Base-by-base conservation (phyloP, 2,113 vertebrate genomes). In the Lycaon pictus region DNA sequence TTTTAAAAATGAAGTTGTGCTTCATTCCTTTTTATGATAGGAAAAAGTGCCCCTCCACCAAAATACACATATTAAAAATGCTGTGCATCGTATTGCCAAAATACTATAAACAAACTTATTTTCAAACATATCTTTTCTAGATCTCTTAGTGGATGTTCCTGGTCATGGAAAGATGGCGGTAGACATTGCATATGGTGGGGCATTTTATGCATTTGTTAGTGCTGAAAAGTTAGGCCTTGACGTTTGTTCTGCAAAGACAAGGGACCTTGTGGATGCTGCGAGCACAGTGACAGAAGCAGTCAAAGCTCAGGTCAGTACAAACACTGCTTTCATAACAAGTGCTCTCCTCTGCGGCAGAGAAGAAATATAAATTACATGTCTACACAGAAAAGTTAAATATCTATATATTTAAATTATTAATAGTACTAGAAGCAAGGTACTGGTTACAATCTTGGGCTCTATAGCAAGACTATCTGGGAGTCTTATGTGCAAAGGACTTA, bases 141-240 rank as follows among this genome's bases (percentile, higher is more conserved):
- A 99, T 97, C 97, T 99, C 95, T 79, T 95, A 0, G 97, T 99
- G 17, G 94, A 98, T 0, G 98, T 99, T 89, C 99, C 99, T 6
- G 98, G 99, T 25, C 98, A 98, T 0, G 99, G 99, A 17, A 98
- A 99, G 48, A 98, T 99, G 95, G 81, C 92, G 12, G 98, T 99
- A 0, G 99, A 99, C 97, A 98, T 99, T 2, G 98, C 99, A 60
- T 99, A 99, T 0, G 99, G 99, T 4, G 99, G 99, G 55, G 99
- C 99, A 0, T 99, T 99, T 97, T 99, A 99, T 1, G 99, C 99
- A 17, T 99, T 99, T 55, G 99, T 99, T 32, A 98, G 97, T 0
- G 99, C 99, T 0, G 97, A 99, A 96, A 98, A 96, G 94, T 99
- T 99, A 94, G 99, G 99, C 74, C 98, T 99, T 0, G 98, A 99